Base-by-base conservation (phyloP, 2,888 invertebrate species). In the Sphaeridia pumilis region DNA sequence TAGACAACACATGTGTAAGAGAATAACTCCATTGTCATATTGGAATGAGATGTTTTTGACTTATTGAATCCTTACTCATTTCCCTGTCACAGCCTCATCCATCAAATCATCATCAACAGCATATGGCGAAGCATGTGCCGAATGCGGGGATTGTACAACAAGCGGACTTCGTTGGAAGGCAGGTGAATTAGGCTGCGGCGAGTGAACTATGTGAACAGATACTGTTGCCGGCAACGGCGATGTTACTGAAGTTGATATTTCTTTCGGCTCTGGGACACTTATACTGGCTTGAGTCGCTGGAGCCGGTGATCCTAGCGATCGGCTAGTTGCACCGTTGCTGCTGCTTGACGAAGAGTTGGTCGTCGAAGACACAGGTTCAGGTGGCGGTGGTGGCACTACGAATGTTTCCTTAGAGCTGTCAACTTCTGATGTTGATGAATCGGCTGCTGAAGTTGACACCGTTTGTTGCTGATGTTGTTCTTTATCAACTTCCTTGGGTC, bases 41-140 rank as follows among this genome's bases (percentile, higher is more conserved):
- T n/a, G n/a, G n/a, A n/a, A n/a, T n/a, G n/a, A n/a, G n/a, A n/a
- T n/a, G n/a, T n/a, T n/a, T n/a, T n/a, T n/a, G n/a, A n/a, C n/a
- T n/a, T n/a, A n/a, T n/a, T n/a, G n/a, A n/a, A n/a, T n/a, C n/a
- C n/a, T n/a, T n/a, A n/a, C n/a, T n/a, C n/a, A n/a, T n/a, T n/a
- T 46, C 7, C 84, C 84, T 48, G 85, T 82, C 46, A 88, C 73
- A 4, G 87, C 87, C 69, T 87, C 87, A 70, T 89, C 87, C 84
- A 87, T 87, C 21, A 88, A 78, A 67, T 89, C 89, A 70, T 90
- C 89, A 68, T 89, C 89, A 43, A 87, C 85, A 64, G 85, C 83
- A 66, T 84, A 83, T 20, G 86, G 84, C 2, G 71, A 69, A 4
- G 85, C 84, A 52, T 68, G 67, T 63, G 82, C 80, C 25, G 83